Evolutionary conservation across 2,888 invertebrate genomes (phyloP), one percentile per base, ranked within the genome.

Genomic region (Icerya purchasi): DNA sequence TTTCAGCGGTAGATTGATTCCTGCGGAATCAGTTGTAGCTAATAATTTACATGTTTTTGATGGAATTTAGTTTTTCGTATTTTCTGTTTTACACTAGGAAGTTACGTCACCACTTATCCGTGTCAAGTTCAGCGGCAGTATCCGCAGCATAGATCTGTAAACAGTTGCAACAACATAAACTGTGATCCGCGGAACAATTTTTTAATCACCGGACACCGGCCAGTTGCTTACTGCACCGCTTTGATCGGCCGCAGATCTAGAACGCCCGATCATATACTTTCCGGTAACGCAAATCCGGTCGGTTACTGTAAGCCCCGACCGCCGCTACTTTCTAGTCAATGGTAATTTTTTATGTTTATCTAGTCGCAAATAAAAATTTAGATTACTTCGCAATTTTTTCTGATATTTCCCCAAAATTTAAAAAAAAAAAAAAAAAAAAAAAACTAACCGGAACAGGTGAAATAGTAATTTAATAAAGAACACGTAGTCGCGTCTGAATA

Each of bases 261-360:
- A 50, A 63, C 63, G 3, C 63, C 63, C 14, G 63, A 63, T 58
- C 63, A 63, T 55, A 60, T 63, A 51, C 52, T 63, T 53, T 62
- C 62, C n/a, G 61, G 61, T 5, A 61, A 61, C 49, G 57, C 63
- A n/a, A 62, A 63, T 58, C 63, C 62, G n/a, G 59, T 62, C 22
- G 63, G 62, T 49, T 63, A 62, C 60, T 58, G 62, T 54, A 63
- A 63, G 60, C 62, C 63, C 10, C 61, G 63, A 50, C 54, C 58
- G 22, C 61, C 62, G 14, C 50, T 62, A 25, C 51, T 62, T 54
- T 61, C 61, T 60, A 63, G 62, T 57, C 63, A 63, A 61, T 62
- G 60, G 63, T 63, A 62, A 54, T n/a, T 24, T 23, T 5, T 50
- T 14, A 5, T 20, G 3, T 3, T 53, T 10, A 18, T 21, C 14